phyloP scores from a whole-genome alignment of 2,888 invertebrate species.

The Cataglyphis albicans region DNA sequence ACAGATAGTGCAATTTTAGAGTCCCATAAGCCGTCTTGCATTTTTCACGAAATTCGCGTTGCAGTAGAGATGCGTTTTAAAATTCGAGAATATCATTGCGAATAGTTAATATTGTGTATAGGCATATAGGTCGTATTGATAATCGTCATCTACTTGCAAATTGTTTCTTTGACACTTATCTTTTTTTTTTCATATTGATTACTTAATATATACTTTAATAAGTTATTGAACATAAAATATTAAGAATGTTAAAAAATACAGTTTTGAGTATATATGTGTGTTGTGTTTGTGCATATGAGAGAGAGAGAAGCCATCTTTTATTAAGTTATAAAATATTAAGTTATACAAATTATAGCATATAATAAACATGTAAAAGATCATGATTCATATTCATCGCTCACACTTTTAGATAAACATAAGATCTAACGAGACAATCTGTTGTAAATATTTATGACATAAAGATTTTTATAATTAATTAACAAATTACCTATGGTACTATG shows the following conservation, averaged over 20 bases:
- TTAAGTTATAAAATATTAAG: background rate
- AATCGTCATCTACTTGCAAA: constrained; percentile 21
- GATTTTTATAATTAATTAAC: background rate
- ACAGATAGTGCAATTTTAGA: constrained; percentile 33
- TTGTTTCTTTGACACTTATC: background rate
- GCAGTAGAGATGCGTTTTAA: background rate
- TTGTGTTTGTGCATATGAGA: background rate
- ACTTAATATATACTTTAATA: background rate
- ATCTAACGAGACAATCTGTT: background rate
- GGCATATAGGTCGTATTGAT: background rate
- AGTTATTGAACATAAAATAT: background rate
- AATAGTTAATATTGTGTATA: constrained; percentile 10
- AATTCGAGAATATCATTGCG: constrained; percentile 5
- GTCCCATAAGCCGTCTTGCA: constrained; percentile 51
- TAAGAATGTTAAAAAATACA: background rate
- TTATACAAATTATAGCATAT: background rate
- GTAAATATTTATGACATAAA: background rate
- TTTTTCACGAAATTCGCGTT: constrained; percentile 22
- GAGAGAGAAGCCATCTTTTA: background rate
- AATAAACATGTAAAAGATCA: background rate
- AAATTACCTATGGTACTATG: background rate
- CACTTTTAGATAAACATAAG: constrained; percentile 11
- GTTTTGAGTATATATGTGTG: background rate
- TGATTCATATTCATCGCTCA: background rate
- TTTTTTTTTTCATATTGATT: background rate